Conservation (phyloP, 2,113 vertebrate species). For the Pterophyllum scalare region DNA sequence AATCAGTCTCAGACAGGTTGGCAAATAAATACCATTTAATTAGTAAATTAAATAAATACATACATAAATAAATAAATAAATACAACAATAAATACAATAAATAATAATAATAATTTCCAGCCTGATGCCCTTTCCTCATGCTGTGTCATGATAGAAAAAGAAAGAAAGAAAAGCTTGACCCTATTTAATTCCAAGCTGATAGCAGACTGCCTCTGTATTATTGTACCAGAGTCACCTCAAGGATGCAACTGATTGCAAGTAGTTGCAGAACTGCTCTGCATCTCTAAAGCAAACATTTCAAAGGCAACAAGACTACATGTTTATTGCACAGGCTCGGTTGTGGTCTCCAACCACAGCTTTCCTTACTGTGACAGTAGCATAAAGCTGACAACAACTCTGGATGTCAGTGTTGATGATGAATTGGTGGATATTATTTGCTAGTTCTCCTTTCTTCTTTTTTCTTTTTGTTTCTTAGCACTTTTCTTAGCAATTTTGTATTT, state of each 20-base stretch:
- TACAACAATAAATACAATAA: too few species aligned
- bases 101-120: too few species aligned
- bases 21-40: neutral
- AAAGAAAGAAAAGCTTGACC: neutral
- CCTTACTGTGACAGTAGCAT: neutral
- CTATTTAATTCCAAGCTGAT: neutral
- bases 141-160: too few species aligned
- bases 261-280: too few species aligned
- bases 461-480: neutral
- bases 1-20: neutral
- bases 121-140: too few species aligned
- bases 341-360: neutral
- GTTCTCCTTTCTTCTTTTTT: neutral
- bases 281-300: neutral
- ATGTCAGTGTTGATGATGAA: neutral
- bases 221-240: neutral
- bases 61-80: too few species aligned
- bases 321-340: neutral
- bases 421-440: neutral
- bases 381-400: neutral
- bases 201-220: neutral
- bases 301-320: neutral
- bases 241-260: neutral
- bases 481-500: slow-evolving; percentile 13
- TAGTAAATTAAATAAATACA: neutral